Percentiles rank a stretch among this genome's conserved stretches.
These are phyloP conservation scores for Fistularia tabacaria DNA, from an alignment of 2,797 vertebrate species.

Conservation along the genomic window DNA sequence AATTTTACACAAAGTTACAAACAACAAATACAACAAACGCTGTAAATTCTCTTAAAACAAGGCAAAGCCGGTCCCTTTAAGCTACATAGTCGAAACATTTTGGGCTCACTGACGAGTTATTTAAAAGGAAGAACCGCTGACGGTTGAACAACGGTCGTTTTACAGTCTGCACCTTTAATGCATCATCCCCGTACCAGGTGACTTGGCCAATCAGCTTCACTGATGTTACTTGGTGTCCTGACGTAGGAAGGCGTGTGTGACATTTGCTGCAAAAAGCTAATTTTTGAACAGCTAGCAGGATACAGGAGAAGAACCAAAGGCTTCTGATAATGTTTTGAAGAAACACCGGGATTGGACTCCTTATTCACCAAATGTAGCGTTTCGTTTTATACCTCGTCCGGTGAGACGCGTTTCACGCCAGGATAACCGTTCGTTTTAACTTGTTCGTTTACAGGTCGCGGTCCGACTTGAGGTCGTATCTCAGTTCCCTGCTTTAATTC, in stretches of 20 bases:
- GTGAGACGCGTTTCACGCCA: conserved; percentile 15
- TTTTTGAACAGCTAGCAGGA: conserved; percentile 41
- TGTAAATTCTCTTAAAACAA: too few species aligned
- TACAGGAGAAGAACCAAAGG: conserved; percentile 26
- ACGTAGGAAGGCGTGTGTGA: conserved; percentile 71
- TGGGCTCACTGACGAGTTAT: too few species aligned
- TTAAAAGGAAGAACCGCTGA: too few species aligned
- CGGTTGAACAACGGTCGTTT: too few species aligned
- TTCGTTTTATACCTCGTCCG: conserved; percentile 37
- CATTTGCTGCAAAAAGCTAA: conserved; percentile 68
- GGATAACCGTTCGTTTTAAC: conserved; percentile 48
- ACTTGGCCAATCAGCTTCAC: conserved; percentile 48
- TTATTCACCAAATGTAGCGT: background rate
- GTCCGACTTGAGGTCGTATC: conserved; percentile 17
- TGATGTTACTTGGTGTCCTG: conserved; percentile 43
- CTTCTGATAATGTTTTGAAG: conserved; percentile 6
- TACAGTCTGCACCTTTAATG: conserved; percentile 14
- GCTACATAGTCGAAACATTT: too few species aligned
- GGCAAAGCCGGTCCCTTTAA: too few species aligned
- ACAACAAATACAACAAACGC: too few species aligned
- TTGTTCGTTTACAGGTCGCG: conserved; percentile 25
- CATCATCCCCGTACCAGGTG: background rate
- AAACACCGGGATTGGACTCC: conserved; percentile 2
- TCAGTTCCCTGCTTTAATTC: conserved; percentile 1
- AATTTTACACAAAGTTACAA: too few species aligned